phyloP scores from a whole-genome alignment of 2,888 invertebrate species.

The Tenodera sinensis region DNA sequence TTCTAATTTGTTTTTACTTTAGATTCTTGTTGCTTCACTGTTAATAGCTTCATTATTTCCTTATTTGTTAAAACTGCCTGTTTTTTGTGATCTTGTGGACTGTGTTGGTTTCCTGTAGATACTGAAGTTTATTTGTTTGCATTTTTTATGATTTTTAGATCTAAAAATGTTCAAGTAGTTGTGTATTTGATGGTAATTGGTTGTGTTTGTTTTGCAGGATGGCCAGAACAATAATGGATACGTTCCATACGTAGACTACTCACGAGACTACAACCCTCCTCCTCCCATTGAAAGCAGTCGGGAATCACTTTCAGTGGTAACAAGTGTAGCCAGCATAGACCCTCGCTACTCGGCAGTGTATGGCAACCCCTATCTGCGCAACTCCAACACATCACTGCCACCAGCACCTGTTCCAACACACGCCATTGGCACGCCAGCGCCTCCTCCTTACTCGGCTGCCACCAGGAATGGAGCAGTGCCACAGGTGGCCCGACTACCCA shows the following conservation, averaged over 20 bases:
- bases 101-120: too few species aligned
- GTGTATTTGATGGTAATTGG: too few species aligned
- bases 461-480: slow-evolving; percentile 49
- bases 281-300: slow-evolving; percentile 50
- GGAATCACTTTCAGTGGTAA: slow-evolving; percentile 44
- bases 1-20: too few species aligned
- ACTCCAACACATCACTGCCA: slow-evolving; percentile 53
- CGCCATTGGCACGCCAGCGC: slow-evolving; percentile 44
- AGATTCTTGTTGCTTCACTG: too few species aligned
- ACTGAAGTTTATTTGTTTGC: too few species aligned
- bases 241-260: slow-evolving; percentile 84
- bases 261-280: slow-evolving; percentile 84
- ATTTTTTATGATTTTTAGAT: too few species aligned
- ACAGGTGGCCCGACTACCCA: slow-evolving; percentile 51
- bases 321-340: slow-evolving; percentile 54
- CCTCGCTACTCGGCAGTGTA: slow-evolving; percentile 86
- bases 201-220: slow-evolving; percentile 50
- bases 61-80: too few species aligned
- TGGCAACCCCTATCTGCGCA: slow-evolving; percentile 76
- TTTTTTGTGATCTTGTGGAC: too few species aligned
- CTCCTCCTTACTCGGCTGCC: slow-evolving; percentile 37
- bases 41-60: too few species aligned
- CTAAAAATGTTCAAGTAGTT: too few species aligned
- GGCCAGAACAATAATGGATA: slow-evolving; percentile 82
- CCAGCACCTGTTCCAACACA: slow-evolving; percentile 60